Base-by-base conservation (phyloP, 1,140 invertebrate genomes). In the Meteorus sp. region DNA sequence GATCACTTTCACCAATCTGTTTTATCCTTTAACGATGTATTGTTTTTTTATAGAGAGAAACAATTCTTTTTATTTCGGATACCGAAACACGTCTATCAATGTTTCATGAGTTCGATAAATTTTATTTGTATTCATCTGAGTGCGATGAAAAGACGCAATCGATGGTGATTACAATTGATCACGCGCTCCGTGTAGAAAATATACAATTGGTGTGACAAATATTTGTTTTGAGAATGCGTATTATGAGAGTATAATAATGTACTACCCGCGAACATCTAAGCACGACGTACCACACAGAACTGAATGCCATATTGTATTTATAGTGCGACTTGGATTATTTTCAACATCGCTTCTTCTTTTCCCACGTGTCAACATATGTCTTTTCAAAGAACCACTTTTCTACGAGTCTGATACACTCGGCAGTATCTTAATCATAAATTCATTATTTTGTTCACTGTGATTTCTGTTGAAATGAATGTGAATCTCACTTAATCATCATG, bases 261-360 rank as follows among this genome's bases (percentile, higher is more conserved):
- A n/a, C n/a, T n/a, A n/a, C n/a, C n/a, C n/a, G n/a, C 66, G 69
- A 75, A 65, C 78, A 76, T 79, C 73, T 52, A 37, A 20, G 17
- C 39, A 66, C 75, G 75, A 77, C 73, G 76, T 62, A 59, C 70
- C 69, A 71, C 70, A 69, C 67, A 69, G 70, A 60, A 80, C 78
- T 79, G 77, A 79, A 71, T 78, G 72, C 74, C 74, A 73, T 69
- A 76, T 80, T 79, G 76, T 80, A 80, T 80, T 80, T 80, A 78
- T 80, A 80, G 78, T 78, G 70, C 66, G 59, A 74, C 68, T 72
- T 58, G 66, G 66, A 79, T 80, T 80, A 80, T 80, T 80, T 79
- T 73, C 51, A 78, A 79, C 74, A 62, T 45, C 66, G 67, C 66
- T 71, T 69, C 69, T 52, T 20, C 37, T 22, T 78, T 76, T 77